Percentiles rank a stretch among this genome's conserved stretches.
These are phyloP conservation scores for Pantala flavescens DNA, from an alignment of 1,140 invertebrate genomes.

Conservation along the genomic window DNA sequence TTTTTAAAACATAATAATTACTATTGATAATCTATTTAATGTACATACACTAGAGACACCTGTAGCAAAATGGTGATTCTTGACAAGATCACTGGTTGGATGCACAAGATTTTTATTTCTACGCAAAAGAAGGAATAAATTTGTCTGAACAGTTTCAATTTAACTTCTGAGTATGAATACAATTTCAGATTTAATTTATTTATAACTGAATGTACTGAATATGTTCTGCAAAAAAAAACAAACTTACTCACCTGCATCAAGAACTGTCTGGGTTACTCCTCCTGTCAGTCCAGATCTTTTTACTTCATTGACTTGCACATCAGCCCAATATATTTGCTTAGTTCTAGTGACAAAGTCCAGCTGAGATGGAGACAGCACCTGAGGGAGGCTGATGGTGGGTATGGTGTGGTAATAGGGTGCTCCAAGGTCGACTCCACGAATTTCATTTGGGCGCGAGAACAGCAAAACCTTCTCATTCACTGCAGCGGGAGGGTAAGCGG, in stretches of 20 bases:
- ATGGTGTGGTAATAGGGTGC: conserved; percentile 66
- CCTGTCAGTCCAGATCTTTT: conserved; percentile 56
- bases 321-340: conserved; percentile 67
- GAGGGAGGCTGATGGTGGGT: conserved; percentile 58
- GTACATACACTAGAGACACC: too few relatives aligned
- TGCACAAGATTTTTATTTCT: too few relatives aligned
- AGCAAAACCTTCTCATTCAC: conserved; percentile 66
- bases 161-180: too few relatives aligned
- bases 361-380: conserved; percentile 50
- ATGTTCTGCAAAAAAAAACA: too few relatives aligned
- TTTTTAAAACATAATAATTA: too few relatives aligned
- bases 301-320: conserved; percentile 61
- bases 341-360: conserved; percentile 56
- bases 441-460: conserved; percentile 61
- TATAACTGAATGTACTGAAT: too few relatives aligned
- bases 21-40: too few relatives aligned
- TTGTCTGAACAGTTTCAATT: too few relatives aligned
- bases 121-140: too few relatives aligned
- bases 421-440: conserved; percentile 68
- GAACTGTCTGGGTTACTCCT: conserved; percentile 53
- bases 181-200: too few relatives aligned
- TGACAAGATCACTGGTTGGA: too few relatives aligned
- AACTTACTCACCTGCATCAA: conserved; percentile 50
- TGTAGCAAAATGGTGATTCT: too few relatives aligned
- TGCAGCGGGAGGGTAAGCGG: conserved; percentile 28